phyloP scores from a whole-genome alignment of 2,797 vertebrate genomes.

The Morus bassanus region DNA sequence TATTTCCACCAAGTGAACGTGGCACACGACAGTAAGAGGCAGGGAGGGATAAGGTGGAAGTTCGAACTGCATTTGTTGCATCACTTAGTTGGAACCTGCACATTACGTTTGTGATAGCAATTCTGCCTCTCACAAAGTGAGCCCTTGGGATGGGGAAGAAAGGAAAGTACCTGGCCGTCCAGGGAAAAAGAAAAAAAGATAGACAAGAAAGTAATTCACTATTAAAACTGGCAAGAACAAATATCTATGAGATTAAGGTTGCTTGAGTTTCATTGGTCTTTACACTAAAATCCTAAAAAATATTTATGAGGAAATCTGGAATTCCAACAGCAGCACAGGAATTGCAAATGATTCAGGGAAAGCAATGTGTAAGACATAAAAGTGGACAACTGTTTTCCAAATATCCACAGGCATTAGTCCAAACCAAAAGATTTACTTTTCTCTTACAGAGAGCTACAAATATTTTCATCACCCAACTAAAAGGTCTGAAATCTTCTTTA shows the following conservation, averaged over 20 bases:
- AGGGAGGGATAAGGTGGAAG: background rate
- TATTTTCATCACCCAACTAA: background rate
- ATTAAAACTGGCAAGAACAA: background rate
- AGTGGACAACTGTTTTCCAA: background rate
- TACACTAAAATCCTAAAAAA: background rate
- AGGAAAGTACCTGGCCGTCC: background rate
- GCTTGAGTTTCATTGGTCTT: background rate
- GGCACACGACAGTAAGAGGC: background rate
- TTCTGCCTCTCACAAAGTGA: background rate
- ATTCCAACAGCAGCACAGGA: background rate
- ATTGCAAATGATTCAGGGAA: background rate
- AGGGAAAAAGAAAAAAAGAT: background rate
- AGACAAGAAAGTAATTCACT: background rate
- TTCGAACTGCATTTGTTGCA: background rate
- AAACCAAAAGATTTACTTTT: background rate
- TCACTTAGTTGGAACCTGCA: background rate
- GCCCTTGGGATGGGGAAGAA: background rate
- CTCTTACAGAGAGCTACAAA: background rate
- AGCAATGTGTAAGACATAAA: background rate
- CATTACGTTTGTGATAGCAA: background rate
- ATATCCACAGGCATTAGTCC: background rate
- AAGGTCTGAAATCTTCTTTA: background rate
- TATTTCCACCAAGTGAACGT: background rate
- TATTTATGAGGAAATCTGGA: background rate
- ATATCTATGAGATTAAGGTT: background rate